Evolutionary conservation across 1,140 invertebrate genomes (phyloP).

Genomic region (Hylyphantes graminicola): DNA sequence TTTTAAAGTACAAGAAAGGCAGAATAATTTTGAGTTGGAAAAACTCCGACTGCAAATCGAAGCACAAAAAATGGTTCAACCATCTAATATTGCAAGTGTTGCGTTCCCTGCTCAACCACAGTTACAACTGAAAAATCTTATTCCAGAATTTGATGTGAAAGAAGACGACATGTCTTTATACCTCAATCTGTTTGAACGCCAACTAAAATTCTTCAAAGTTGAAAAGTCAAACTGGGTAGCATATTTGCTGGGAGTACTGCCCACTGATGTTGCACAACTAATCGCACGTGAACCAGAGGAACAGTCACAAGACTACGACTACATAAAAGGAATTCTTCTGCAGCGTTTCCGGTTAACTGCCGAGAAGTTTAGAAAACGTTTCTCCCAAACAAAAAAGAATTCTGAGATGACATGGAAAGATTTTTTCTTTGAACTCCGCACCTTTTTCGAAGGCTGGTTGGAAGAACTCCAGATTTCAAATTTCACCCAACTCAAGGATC

Average conservation of each 20-base stretch:
- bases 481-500: constrained; percentile 5
- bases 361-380: neutral
- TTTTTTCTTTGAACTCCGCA: constrained; percentile 30
- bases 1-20: neutral
- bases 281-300: constrained; percentile 9
- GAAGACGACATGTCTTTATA: constrained; percentile 16
- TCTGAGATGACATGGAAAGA: constrained; percentile 7
- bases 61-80: neutral
- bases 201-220: constrained; percentile 8
- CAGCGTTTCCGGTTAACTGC: constrained; percentile 19
- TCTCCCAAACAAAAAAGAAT: neutral
- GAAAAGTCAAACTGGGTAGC: neutral
- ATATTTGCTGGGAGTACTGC: constrained; percentile 2
- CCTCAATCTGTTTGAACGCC: neutral
- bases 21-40: neutral
- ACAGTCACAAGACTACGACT: neutral
- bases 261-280: neutral
- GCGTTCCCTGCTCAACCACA: neutral
- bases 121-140: neutral
- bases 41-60: constrained; percentile 2
- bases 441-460: constrained; percentile 24
- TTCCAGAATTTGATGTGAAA: constrained; percentile 7
- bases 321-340: neutral
- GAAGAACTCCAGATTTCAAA: too few relatives aligned
- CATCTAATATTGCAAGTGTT: neutral